Conservation (phyloP, 2,797 vertebrate species). For the Hemibagrus guttatus region DNA sequence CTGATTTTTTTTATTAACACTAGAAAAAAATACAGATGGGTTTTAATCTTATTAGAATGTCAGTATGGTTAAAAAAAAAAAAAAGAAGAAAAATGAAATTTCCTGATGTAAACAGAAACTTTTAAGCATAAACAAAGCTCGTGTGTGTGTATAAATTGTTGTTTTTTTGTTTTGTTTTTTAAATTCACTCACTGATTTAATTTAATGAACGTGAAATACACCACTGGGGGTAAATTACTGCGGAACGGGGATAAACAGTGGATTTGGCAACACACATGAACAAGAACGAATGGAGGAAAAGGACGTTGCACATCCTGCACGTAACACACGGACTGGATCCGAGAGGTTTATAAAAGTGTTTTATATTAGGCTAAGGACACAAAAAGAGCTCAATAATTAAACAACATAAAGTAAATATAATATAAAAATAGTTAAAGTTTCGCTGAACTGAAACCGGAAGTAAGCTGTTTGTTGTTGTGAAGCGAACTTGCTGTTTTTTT, state of each 20-base stretch:
- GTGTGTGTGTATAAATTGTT: background rate
- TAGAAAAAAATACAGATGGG: background rate
- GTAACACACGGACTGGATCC: constrained; percentile 18
- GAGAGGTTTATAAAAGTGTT: background rate
- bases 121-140: background rate
- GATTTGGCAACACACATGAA: constrained; percentile 6
- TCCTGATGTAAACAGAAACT: background rate
- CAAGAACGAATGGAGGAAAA: background rate
- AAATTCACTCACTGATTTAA: background rate
- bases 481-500: too few species aligned
- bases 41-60: background rate
- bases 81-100: background rate
- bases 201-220: background rate
- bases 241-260: background rate
- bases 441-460: background rate
- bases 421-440: background rate
- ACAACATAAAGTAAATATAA: background rate
- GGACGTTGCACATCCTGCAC: constrained; percentile 37
- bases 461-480: background rate
- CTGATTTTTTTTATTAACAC: background rate
- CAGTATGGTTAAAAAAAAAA: too few species aligned
- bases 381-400: background rate
- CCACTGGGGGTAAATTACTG: background rate
- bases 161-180: too few species aligned
- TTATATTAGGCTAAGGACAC: background rate